Base-by-base conservation (phyloP, 2,797 vertebrate species). In the Enteromius mattozi region DNA sequence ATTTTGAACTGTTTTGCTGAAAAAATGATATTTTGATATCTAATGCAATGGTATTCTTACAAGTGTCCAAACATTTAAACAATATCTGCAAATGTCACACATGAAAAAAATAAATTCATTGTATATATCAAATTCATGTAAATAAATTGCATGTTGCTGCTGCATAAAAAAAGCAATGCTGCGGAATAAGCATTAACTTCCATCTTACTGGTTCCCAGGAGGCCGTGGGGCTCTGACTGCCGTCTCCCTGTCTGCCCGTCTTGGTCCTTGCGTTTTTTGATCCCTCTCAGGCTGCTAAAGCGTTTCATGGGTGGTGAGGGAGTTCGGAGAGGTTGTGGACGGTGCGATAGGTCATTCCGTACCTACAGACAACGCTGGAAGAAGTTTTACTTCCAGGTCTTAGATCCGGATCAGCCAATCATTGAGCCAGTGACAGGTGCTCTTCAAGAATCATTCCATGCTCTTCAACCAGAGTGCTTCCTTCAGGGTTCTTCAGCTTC, bases 231-330 rank as follows among this genome's bases (percentile, higher is more conserved):
- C 80, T 97, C 96, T 0, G 96, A 97, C 86, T 93, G 95, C 59
- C 94, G 92, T 80, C 96, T 92, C 88, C 92, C 94, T 0, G 91
- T 88, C 89, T 89, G 88, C 63, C 92, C 92, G 87, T 88, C 93
- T 69, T 92, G 87, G 84, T 96, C 95, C 92, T 96, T 96, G 84
- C 88, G 94, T 81, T 96, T 97, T 94, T 94, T 97, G 93, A 75
- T 95, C 75, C 95, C 94, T 90, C 95, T 92, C 66, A 97, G 92
- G 84, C 96, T 97, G 87, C 96, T 95, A 85, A 97, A 96, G 19
- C 95, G 95, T 94, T 96, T 97, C 96, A 97, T 97, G 92, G 90
- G 92, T 91, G 89, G 89, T 85, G 69, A 86, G 75, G 86, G 90
- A 86, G 89, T 2, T 87, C 74, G 10, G 0, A 0, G 71, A 0